Evolutionary conservation across 2,888 invertebrate genomes (phyloP).

Genomic region (Pomacea canaliculata): DNA sequence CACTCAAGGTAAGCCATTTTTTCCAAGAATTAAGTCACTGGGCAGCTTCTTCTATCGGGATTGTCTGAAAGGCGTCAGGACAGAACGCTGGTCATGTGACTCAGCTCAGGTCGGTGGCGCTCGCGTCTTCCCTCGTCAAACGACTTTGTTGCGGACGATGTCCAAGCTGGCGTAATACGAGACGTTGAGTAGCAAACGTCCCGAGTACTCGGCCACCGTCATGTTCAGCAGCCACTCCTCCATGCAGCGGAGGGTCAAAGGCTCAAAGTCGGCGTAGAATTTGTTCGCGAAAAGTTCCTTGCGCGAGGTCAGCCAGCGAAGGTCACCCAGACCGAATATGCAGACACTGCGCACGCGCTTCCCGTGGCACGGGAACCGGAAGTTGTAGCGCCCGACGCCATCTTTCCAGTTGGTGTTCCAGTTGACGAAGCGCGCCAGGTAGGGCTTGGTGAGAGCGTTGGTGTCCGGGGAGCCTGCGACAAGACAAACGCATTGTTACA

Average conservation of each 20-base stretch:
- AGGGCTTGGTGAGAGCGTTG: constrained; percentile 37
- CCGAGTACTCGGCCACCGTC: constrained; percentile 33
- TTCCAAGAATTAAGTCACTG: too few species aligned
- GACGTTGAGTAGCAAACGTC: constrained; percentile 24
- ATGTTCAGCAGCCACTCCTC: constrained; percentile 49
- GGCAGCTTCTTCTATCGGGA: too few species aligned
- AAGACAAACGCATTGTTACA: background rate
- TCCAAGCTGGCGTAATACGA: constrained; percentile 28
- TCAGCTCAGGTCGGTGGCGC: too few species aligned
- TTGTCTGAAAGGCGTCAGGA: too few species aligned
- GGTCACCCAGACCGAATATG: constrained; percentile 54
- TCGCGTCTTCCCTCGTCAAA: constrained; percentile 7
- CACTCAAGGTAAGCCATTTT: too few species aligned
- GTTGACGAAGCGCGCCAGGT: constrained; percentile 56
- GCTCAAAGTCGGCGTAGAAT: constrained; percentile 50
- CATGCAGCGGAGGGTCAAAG: constrained; percentile 52
- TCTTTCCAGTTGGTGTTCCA: constrained; percentile 45
- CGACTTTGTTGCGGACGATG: constrained; percentile 29
- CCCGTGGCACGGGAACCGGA: constrained; percentile 51
- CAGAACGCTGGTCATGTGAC: too few species aligned
- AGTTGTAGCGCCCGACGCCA: constrained; percentile 34
- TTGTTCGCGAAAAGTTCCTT: constrained; percentile 61
- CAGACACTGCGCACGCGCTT: constrained; percentile 55
- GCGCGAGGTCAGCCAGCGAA: constrained; percentile 44
- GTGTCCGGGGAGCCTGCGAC: constrained; percentile 34